These are phyloP conservation scores for Morelia viridis DNA, from an alignment of 2,797 vertebrate species.

Conservation along the genomic window DNA sequence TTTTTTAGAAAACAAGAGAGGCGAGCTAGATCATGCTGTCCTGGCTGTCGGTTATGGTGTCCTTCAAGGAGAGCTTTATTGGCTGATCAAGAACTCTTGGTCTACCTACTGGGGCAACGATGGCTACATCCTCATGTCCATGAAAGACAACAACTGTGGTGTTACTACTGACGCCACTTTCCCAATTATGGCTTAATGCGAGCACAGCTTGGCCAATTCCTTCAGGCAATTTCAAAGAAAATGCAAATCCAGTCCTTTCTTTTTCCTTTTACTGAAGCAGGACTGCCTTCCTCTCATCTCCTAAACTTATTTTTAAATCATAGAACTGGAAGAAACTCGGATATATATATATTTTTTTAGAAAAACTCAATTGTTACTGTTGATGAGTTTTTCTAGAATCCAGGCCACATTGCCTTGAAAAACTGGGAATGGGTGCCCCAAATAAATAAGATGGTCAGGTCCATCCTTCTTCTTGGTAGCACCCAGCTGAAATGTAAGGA, in stretches of 20 bases:
- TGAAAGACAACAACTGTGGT: constrained; percentile 86
- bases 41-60: constrained; percentile 81
- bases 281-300: neutral
- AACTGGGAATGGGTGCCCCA: neutral
- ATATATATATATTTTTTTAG: neutral
- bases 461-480: neutral
- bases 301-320: neutral
- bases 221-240: neutral
- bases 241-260: neutral
- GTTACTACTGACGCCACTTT: constrained; percentile 83
- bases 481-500: neutral
- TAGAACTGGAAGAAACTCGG: neutral
- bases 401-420: neutral
- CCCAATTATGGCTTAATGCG: constrained; percentile 75
- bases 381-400: neutral
- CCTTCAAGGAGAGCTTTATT: constrained; percentile 76
- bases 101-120: constrained; percentile 87
- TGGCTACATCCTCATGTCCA: constrained; percentile 85
- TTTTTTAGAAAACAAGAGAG: constrained; percentile 65
- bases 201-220: neutral
- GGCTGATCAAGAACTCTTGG: constrained; percentile 88
- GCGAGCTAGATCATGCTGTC: constrained; percentile 79
- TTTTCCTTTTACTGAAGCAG: neutral
- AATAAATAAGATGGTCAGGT: neutral
- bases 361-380: neutral